Percentiles rank a stretch among this genome's conserved stretches.
Evolutionary conservation across 1,140 invertebrate species (phyloP).

Genomic region (Ditylenchus dipsaci): DNA sequence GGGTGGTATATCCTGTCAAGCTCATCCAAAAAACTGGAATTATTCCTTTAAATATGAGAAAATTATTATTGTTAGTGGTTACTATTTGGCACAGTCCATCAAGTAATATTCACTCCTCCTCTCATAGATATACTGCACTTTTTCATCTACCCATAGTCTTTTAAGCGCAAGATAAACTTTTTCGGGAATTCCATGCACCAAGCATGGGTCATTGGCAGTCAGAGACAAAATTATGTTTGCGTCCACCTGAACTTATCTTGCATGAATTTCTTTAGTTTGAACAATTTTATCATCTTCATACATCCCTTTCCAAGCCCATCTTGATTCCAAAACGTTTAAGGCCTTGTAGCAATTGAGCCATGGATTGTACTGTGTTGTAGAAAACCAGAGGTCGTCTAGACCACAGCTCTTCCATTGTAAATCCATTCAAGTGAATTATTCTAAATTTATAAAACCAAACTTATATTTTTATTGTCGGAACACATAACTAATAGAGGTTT

Average conservation of each 20-base stretch:
- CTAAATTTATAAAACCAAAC: background rate
- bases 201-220: background rate
- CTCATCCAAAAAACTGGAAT: slow-evolving; percentile 81
- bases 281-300: no score
- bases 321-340: background rate
- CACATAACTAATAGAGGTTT: no score
- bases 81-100: slow-evolving; percentile 3
- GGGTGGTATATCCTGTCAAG: slow-evolving; percentile 83
- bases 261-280: no score
- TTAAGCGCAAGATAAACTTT: background rate
- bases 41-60: no score
- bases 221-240: background rate
- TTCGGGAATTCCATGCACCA: background rate
- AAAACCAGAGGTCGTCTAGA: background rate
- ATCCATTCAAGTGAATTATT: slow-evolving; percentile 1
- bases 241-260: background rate
- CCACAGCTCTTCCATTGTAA: slow-evolving; percentile 1
- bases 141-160: background rate
- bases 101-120: background rate
- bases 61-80: no score
- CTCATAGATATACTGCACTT: slow-evolving; percentile 1
- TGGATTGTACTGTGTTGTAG: background rate
- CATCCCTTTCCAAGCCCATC: background rate
- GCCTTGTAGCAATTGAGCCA: slow-evolving; percentile 3
- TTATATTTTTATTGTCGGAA: no score